Evolutionary conservation across 35 echinoderm and acorn worm species (phyloP), one percentile per base, ranked within the genome.

Genomic region (Hemicentrotus pulcherrimus): DNA sequence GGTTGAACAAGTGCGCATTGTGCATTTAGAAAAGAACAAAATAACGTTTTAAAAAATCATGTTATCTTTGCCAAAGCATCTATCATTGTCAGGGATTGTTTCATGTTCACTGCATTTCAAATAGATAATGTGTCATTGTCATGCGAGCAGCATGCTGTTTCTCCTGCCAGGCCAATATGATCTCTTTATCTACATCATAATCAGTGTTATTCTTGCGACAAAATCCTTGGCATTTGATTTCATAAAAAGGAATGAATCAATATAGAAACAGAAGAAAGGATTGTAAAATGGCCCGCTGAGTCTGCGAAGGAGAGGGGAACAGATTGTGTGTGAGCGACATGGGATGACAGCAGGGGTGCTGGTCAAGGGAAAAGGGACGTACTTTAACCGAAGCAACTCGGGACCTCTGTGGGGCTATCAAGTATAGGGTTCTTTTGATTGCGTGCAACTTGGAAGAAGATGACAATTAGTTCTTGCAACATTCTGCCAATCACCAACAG

Each of bases 391-490:
- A 28, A 28, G 65, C 65, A n/a, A 30, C 65, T 78, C 19, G 7
- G 65, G 65, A 59, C 65, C 65, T 78, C 65, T 78, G 65, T 78
- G 65, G 5, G 18, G 28, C 22, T 4, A 78, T n/a, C 61, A 71
- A 19, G 7, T 6, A 24, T n/a, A 7, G 7, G 22, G 22, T 78
- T 78, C 19, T 8, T 78, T 22, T 4, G 24, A 78, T 78, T 78
- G 65, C 65, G 65, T 78, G 65, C 65, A 78, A 78, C 65, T 78
- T 78, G 22, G 65, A 78, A 78, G 65, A 78, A n/a, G 65, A 78
- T 28, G 19, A 78, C 65, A 78, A 78, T 78, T 78, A 78, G 65
- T 78, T 78, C 22, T 28, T 78, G 19, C 22, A 78, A 78, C 19
- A 78, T 78, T 22, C 65, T 78, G 65, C 19, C 65, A 78, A 78